Percentiles rank a stretch among this genome's conserved stretches.
Evolutionary conservation across 2,888 invertebrate genomes (phyloP).

Genomic region (Synergus laeviventris): DNA sequence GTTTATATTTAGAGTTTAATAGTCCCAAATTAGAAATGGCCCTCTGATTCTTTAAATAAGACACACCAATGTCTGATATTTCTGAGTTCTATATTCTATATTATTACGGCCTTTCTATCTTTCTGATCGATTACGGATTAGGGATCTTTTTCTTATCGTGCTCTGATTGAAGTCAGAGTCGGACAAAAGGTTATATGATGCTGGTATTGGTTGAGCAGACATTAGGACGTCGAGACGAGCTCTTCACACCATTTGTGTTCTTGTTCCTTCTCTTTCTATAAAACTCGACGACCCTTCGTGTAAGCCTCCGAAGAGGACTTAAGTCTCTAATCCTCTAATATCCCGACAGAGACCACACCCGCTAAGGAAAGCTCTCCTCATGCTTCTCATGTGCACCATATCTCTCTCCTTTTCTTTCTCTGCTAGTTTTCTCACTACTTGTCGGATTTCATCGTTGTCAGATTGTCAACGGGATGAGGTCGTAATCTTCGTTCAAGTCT

Average conservation of each 20-base stretch:
- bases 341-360: conserved; percentile 44
- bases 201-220: conserved; percentile 34
- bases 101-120: conserved; percentile 16
- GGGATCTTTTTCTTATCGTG: conserved; percentile 1
- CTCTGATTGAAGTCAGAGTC: conserved; percentile 16
- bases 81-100: not conserved
- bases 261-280: conserved; percentile 43
- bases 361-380: conserved; percentile 28
- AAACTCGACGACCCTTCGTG: conserved; percentile 46
- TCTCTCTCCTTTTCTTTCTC: conserved; percentile 23
- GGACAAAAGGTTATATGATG: conserved; percentile 30
- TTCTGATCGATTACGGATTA: conserved; percentile 16
- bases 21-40: conserved; percentile 7
- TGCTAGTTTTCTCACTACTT: conserved; percentile 35
- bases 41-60: not conserved
- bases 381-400: conserved; percentile 3
- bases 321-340: conserved; percentile 52
- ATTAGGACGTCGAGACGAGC: conserved; percentile 45
- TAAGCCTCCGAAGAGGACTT: conserved; percentile 47
- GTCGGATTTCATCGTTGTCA: conserved; percentile 40
- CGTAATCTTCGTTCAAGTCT: conserved; percentile 35
- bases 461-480: conserved; percentile 36
- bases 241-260: conserved; percentile 43
- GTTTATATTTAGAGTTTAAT: conserved; percentile 26
- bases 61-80: not conserved